Percentiles rank a stretch among this genome's conserved stretches.
Conservation (phyloP, 2,113 vertebrate species). For the Mus spicilegus region DNA sequence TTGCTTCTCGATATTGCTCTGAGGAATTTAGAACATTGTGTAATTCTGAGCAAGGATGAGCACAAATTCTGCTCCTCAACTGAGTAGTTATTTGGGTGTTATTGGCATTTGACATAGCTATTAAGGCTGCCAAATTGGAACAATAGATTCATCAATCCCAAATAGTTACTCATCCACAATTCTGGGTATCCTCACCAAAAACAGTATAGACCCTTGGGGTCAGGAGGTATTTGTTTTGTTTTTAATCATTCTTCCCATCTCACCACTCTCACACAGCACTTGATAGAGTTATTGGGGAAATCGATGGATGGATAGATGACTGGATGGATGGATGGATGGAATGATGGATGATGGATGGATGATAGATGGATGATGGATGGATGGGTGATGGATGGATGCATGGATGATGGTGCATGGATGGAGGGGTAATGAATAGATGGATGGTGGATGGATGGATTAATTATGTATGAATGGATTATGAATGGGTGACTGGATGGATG, state of each 20-base stretch:
- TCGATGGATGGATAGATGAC: not conserved
- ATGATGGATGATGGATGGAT: no score
- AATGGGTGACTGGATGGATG: not conserved
- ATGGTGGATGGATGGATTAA: no score
- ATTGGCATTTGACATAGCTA: not conserved
- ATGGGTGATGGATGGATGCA: not conserved
- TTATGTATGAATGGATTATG: no score
- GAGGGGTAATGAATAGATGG: no score
- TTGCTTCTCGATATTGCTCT: not conserved
- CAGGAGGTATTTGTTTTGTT: not conserved
- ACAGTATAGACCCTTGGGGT: not conserved
- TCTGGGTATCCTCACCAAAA: not conserved
- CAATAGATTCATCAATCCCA: not conserved
- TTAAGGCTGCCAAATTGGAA: not conserved
- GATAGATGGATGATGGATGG: no score
- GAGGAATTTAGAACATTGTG: not conserved
- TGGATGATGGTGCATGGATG: not conserved
- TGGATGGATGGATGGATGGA: no score
- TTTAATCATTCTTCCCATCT: not conserved
- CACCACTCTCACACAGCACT: not conserved
- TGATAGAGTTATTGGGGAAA: not conserved
- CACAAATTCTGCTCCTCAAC: not conserved
- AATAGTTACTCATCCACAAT: not conserved
- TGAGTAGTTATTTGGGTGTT: not conserved
- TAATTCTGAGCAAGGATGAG: not conserved